Evolutionary conservation across 2,888 invertebrate genomes (phyloP), one percentile per base, ranked within the genome.

Genomic region (Pimpla rufipes): DNA sequence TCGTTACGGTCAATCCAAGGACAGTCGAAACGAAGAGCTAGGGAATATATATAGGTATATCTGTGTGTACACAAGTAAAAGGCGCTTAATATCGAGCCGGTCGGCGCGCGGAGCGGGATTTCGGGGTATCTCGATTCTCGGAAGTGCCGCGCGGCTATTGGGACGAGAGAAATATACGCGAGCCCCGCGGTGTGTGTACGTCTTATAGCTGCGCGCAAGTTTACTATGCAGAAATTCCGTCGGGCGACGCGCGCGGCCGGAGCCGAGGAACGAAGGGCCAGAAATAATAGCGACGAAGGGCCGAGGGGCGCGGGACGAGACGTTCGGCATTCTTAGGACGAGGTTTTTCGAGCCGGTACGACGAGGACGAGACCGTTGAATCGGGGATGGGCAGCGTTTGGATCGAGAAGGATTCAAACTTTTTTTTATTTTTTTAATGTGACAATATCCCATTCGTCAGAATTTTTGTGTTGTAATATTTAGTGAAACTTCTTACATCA

Each of bases 41-140:
- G 29, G 29, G 5, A 16, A 21, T 11, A 35, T n/a, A 40, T 29
- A 29, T 59, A 59, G 8, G 18, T 18, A 18, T 18, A 67, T 42
- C 23, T 74, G 47, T 45, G 37, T 71, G 57, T n/a, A 75, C 62
- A 70, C 29, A 21, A 37, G 21, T 55, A 11, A 21, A 23, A 23
- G 11, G 45, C 59, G 1, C 78, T 74, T 74, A 47, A 74, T 75
- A 71, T 67, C 66, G 70, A 79, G 70, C 50, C 40, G 78, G 42
- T 66, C 66, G 18, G 37, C 29, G 35, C 23, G 37, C 29, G 52
- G 13, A 11, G 11, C 7, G 29, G 50, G 29, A 21, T 76, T 83
- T 71, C 40, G 62, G 59, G 21, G 67, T 70, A 73, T 35, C 59
- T 29, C 66, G 66, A 50, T 83, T 83, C 83, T 80, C 73, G 62